Percentiles rank a stretch among this genome's conserved stretches.
These are phyloP conservation scores for Clarias fuscus DNA, from an alignment of 2,797 vertebrate species.

Conservation along the genomic window DNA sequence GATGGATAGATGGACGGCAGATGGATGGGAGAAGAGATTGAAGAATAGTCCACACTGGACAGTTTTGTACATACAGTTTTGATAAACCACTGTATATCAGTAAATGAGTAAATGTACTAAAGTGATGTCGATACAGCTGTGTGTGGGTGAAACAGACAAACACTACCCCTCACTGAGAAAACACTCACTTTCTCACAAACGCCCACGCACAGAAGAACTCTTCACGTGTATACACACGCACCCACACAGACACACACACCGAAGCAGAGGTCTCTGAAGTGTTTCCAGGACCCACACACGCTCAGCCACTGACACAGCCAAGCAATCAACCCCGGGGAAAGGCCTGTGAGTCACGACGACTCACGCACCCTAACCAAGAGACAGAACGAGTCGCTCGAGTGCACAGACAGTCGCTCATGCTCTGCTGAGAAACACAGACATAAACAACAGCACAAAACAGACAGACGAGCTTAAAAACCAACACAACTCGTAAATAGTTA, in stretches of 20 bases:
- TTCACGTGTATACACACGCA: constrained; percentile 12
- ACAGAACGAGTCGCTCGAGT: constrained; percentile 29
- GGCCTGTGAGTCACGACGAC: constrained; percentile 55
- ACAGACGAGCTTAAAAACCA: constrained; percentile 10
- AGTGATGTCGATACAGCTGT: constrained; percentile 46
- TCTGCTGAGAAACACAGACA: constrained; percentile 38
- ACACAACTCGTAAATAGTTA: neutral
- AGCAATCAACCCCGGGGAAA: constrained; percentile 46
- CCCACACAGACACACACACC: constrained; percentile 19
- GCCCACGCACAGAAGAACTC: constrained; percentile 14
- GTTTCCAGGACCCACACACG: constrained; percentile 31
- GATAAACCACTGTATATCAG: neutral
- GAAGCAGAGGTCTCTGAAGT: constrained; percentile 31
- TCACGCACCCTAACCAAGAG: constrained; percentile 34
- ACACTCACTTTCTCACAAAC: constrained; percentile 40
- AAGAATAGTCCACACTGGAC: neutral
- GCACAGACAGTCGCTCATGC: constrained; percentile 51
- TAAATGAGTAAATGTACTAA: constrained; percentile 21
- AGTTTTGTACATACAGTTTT: no score
- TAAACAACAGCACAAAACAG: constrained; percentile 37
- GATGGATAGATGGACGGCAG: neutral
- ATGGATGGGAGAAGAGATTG: neutral
- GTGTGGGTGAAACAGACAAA: constrained; percentile 46
- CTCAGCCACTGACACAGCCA: neutral
- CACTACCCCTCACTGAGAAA: constrained; percentile 41